phyloP scores from a whole-genome alignment of 2,888 invertebrate genomes.

The Brachypterus glaber region DNA sequence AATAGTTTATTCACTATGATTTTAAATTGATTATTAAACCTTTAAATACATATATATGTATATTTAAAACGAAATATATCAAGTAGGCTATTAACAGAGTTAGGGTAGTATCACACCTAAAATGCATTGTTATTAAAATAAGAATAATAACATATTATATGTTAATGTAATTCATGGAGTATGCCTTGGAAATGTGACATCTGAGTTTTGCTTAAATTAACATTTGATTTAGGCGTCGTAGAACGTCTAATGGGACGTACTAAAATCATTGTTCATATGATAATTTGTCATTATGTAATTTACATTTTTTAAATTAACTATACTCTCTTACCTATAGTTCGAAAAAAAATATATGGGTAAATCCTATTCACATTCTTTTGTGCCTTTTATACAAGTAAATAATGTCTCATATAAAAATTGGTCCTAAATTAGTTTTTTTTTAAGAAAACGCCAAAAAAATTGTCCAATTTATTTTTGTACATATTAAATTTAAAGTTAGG shows the following conservation, averaged over 20 bases:
- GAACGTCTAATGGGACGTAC: slow-evolving; percentile 36
- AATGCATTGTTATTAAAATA: slow-evolving; percentile 41
- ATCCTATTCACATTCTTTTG: no score
- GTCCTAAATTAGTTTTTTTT: no score
- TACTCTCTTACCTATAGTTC: no score
- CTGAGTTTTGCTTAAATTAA: slow-evolving; percentile 39
- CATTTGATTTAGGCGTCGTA: slow-evolving; percentile 38
- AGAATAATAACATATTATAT: slow-evolving; percentile 44
- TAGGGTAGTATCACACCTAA: slow-evolving; percentile 38
- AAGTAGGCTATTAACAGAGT: slow-evolving; percentile 29
- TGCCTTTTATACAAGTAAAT: no score
- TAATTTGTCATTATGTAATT: slow-evolving; percentile 33
- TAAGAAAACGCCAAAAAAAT: no score
- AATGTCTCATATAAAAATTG: no score
- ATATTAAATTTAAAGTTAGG: no score
- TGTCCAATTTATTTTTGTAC: no score
- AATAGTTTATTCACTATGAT: no score
- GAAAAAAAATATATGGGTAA: no score
- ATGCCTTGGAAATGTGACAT: slow-evolving; percentile 39
- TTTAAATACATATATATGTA: no score
- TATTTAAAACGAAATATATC: slow-evolving; percentile 12
- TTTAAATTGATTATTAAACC: no score
- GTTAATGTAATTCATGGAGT: slow-evolving; percentile 39
- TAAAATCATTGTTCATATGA: slow-evolving; percentile 41
- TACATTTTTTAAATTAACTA: background rate